Base-by-base conservation (phyloP, 1,140 invertebrate genomes). In the Antheraea pernyi region DNA sequence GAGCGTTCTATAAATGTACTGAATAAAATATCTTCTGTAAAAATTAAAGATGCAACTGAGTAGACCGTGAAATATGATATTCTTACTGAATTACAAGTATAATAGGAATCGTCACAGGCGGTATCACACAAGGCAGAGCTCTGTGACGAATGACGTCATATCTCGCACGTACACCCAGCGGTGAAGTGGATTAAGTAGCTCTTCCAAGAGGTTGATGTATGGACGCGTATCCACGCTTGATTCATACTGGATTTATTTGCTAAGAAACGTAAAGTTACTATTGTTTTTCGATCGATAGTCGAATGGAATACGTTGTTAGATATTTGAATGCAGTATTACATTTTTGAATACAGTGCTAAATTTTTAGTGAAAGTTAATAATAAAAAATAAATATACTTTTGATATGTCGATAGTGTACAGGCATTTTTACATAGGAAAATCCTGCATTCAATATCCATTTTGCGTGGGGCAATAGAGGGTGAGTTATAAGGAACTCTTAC, bases 61-160 rank as follows among this genome's bases (percentile, higher is more conserved):
- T 16, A 65, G 64, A 42, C 19, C 18, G 46, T 65, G 71, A 75
- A 73, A 77, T 73, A 75, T 70, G 75, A 65, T 68, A 39, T 71
- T 74, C 75, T 68, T 70, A 76, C 69, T 70, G 78, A 82, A 85
- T 83, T 80, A 80, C 77, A 72, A 62, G 67, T 72, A 72, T 73
- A 70, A 77, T 70, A 70, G 65, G 73, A 80, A 75, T 80, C 78
- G 71, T 80, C 78, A 71, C 46, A 67, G 65, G 39, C 64, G 18
- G 64, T 65, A 65, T 48, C 64, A 42, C 39, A 48, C 22, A 75
- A 80, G 82, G 79, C 85, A 81, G 76, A 78, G 74, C 68, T 75
- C 30, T 48, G 70, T 88, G 85, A 88, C 84, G 78, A 78, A 86
- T 84, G 80, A 85, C 79, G 78, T 85, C 83, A 85, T 86, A 80